Percentiles rank a stretch among this genome's conserved stretches.
phyloP scores from a whole-genome alignment of 2,888 invertebrate genomes.

The Hetaerina titia region DNA sequence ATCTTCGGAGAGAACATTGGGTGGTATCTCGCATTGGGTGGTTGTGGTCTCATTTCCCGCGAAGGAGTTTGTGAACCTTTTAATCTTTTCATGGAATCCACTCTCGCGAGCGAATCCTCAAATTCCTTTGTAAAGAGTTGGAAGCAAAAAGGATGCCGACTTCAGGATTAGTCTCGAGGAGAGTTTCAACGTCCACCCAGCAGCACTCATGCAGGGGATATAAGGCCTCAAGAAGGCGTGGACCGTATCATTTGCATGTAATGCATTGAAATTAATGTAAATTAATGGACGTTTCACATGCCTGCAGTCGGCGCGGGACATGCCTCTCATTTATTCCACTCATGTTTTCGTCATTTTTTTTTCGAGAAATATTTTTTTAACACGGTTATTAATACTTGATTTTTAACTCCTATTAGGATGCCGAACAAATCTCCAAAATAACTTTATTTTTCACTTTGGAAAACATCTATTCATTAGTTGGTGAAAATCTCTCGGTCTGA shows the following conservation, averaged over 20 bases:
- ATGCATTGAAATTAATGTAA: conserved; percentile 67
- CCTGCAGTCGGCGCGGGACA: conserved; percentile 34
- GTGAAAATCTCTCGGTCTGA: background rate
- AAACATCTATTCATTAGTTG: background rate
- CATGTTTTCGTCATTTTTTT: conserved; percentile 13
- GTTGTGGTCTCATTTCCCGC: background rate
- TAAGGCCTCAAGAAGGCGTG: conserved; percentile 26
- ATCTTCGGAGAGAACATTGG: too few species aligned
- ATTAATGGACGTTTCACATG: conserved; percentile 64
- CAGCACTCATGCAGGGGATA: background rate
- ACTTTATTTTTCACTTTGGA: conserved; percentile 29
- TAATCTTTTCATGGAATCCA: background rate
- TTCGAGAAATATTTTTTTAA: background rate
- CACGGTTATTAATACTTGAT: conserved; percentile 7
- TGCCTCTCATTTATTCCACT: conserved; percentile 49
- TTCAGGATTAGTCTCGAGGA: conserved; percentile 7
- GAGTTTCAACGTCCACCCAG: background rate
- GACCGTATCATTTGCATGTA: conserved; percentile 67
- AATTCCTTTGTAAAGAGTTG: background rate
- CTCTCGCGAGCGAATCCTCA: background rate
- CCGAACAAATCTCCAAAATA: conserved; percentile 4
- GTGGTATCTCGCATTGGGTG: too few species aligned
- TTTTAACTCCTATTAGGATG: background rate
- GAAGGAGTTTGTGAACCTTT: background rate
- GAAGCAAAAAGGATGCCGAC: background rate